Evolutionary conservation across 2,797 vertebrate species (phyloP).

Genomic region (Pygocentrus nattereri): DNA sequence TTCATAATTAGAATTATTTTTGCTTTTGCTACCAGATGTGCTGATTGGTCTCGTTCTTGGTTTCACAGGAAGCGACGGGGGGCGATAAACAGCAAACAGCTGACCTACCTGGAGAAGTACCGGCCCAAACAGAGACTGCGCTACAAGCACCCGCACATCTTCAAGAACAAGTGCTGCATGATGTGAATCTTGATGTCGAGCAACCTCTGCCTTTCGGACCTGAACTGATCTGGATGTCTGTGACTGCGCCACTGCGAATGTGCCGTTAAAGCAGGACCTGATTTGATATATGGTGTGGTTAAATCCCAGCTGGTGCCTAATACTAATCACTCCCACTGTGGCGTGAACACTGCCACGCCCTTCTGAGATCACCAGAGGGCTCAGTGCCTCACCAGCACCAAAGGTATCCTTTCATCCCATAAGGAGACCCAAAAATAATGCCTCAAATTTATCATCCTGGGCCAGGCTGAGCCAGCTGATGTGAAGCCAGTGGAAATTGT

Average conservation of each 20-base stretch:
- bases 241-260: slow-evolving; percentile 37
- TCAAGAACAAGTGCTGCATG: slow-evolving; percentile 92
- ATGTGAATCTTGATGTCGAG: slow-evolving; percentile 81
- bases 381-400: not conserved
- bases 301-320: slow-evolving; percentile 49
- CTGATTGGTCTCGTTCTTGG: not conserved
- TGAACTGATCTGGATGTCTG: slow-evolving; percentile 17
- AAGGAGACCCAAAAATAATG: slow-evolving; percentile 33
- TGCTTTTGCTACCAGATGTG: not conserved
- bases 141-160: slow-evolving; percentile 91
- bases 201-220: slow-evolving; percentile 13
- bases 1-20: no score
- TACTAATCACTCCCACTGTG: slow-evolving; percentile 22
- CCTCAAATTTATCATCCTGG: slow-evolving; percentile 34
- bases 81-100: slow-evolving; percentile 98
- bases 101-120: slow-evolving; percentile 97
- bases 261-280: slow-evolving; percentile 33
- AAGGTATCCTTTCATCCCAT: not conserved
- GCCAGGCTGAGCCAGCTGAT: slow-evolving; percentile 31
- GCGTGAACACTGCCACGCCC: slow-evolving; percentile 54
- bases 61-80: slow-evolving; percentile 89
- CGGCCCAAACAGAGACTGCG: slow-evolving; percentile 94
- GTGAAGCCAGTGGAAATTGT: slow-evolving; percentile 43
- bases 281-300: slow-evolving; percentile 30
- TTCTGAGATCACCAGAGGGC: slow-evolving; percentile 26